Base-by-base conservation (phyloP, 1,140 invertebrate species). In the Zaprionus camerounensis region DNA sequence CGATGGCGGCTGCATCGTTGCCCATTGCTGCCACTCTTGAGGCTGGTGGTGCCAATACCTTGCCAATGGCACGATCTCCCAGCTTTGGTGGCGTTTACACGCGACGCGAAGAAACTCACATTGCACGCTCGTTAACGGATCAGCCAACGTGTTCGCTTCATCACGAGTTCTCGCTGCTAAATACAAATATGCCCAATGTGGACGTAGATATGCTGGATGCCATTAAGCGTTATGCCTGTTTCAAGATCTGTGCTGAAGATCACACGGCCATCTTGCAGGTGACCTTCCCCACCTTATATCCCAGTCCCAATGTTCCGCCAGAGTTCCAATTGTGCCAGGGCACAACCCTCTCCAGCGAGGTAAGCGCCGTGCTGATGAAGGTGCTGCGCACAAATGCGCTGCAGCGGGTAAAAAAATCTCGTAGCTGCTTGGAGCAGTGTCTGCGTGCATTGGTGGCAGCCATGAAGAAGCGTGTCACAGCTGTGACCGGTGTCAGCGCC, bases 111-210 rank as follows among this genome's bases (percentile, higher is more conserved):
- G 87, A 92, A 56, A 65, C 81, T 26, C 82, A 84, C 44, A 92
- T 92, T 49, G 90, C 91, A 11, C 80, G 92, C 68, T 91, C 93
- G 11, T 61, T 92, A 15, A 91, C 93, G 0, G 91, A 93, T 79
- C 92, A 93, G 34, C 94, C 94, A 65, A 95, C 94, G 2, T 95
- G 94, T 76, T 95, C 95, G 9, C 91, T 97, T 12, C 95, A 97
- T 88, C 97, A 98, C 93, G 97, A 98, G 93, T 98, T 98, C 93
- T 97, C 96, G 7, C 93, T 98, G 41, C 94, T 97, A 34, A 97
- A 98, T 93, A 95, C 96, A 13, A 97, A 98, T 91, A 97, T 98
- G 91, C 96, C 96, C 49, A 97, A 98, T 83, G 95, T 97, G 57
- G 95, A 96, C 80, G 95, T 98, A 70, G 94, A 94, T 69, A 95